Conservation (phyloP, 2,888 invertebrate species). For the Chrysolina haemoptera region DNA sequence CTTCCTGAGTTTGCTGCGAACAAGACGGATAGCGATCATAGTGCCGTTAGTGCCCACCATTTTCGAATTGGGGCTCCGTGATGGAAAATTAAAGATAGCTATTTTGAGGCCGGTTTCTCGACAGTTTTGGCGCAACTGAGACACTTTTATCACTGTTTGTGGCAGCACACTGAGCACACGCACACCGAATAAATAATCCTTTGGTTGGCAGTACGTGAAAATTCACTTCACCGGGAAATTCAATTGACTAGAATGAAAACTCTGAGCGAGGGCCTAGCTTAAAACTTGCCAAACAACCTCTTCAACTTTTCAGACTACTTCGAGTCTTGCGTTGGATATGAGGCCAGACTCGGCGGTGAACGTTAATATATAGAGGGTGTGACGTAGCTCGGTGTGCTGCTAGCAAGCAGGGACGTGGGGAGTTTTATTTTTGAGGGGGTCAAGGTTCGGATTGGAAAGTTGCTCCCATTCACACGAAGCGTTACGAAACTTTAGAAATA, state of each 20-base stretch:
- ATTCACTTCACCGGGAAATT: conserved; percentile 32
- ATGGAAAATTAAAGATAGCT: conserved; percentile 66
- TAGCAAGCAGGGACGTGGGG: conserved; percentile 17
- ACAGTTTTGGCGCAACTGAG: conserved; percentile 29
- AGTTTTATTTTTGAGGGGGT: conserved; percentile 9
- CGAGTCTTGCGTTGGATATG: conserved; percentile 52
- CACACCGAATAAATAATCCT: conserved; percentile 45
- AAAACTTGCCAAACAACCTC: conserved; percentile 35
- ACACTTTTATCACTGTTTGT: conserved; percentile 31
- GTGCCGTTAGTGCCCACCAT: conserved; percentile 91
- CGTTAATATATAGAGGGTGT: conserved; percentile 51
- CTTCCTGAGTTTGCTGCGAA: conserved; percentile 91
- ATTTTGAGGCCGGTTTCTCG: conserved; percentile 63
- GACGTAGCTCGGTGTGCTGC: conserved; percentile 48
- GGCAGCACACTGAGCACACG: conserved; percentile 44
- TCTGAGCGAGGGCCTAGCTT: conserved; percentile 59
- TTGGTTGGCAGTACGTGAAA: conserved; percentile 43
- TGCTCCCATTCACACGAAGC: background rate
- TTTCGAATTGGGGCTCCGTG: conserved; percentile 65
- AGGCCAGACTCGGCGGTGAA: conserved; percentile 40
- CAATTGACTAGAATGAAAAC: conserved; percentile 55
- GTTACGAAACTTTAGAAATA: conserved; percentile 15
- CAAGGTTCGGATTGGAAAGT: conserved; percentile 20
- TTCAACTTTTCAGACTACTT: conserved; percentile 12
- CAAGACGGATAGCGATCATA: conserved; percentile 91